Base-by-base conservation (phyloP, 2,888 invertebrate genomes). In the Coremacera marginata region DNA sequence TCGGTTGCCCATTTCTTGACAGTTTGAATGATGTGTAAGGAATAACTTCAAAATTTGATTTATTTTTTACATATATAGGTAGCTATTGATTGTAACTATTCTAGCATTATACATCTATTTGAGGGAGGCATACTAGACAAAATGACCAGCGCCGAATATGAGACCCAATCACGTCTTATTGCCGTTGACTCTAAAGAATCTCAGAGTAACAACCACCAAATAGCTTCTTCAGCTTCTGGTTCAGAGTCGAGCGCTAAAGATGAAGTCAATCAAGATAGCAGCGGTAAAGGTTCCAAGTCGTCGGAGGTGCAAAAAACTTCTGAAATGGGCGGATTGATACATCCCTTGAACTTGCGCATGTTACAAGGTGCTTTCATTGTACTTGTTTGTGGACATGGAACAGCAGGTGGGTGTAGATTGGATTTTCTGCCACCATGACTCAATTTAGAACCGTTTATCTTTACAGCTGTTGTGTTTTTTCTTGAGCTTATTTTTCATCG, bases 91-190 rank as follows among this genome's bases (percentile, higher is more conserved):
- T 37, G 5, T 37, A 5, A 8, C 37, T 1, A 62, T 34, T 57
- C 19, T 16, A 94, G 94, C 37, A 89, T 94, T 1, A 94, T 94
- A 91, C 92, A 92, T 52, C 90, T 94, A 7, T 95, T 94, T 82
- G 94, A 95, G 89, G 93, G 94, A 1, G 95, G 95, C 2, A 94
- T 95, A 68, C 88, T 94, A 72, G 92, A 93, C 0, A 94, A 94
- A 89, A 94, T 95, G 91, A 94, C 95, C 0, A 93, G 93, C 81
- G 93, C 93, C 73, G 95, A 95, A 84, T 95, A 94, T 85, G 93
- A 92, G 84, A 93, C 92, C 79, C 90, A 94, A 81, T 93, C 93
- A 90, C 93, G 90, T 90, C 89, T 91, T 57, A 82, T 85, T 63
- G 87, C 88, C 55, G 89, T 86, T 68, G 85, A 86, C 8, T 70